Evolutionary conservation across 2,113 vertebrate genomes (phyloP).

Genomic region (Indicator indicator): DNA sequence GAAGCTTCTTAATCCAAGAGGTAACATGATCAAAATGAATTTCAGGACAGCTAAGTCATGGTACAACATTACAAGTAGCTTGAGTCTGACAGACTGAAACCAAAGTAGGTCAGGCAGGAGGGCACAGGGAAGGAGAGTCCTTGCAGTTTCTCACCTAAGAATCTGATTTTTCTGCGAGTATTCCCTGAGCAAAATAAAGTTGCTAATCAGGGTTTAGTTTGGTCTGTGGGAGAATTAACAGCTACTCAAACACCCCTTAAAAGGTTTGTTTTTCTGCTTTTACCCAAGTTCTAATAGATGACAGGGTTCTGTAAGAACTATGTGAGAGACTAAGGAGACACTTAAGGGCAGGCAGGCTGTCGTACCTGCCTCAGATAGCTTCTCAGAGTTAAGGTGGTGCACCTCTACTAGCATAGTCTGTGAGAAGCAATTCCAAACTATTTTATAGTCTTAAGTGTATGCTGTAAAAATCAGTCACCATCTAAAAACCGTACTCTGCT

Average conservation of each 20-base stretch:
- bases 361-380: not conserved
- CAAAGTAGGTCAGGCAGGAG: not conserved
- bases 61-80: not conserved
- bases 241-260: not conserved
- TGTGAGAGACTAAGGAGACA: not conserved
- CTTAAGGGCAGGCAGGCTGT: not conserved
- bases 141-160: not conserved
- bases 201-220: not conserved
- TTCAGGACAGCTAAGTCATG: constrained; percentile 20
- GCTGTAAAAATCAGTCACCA: not conserved
- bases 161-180: not conserved
- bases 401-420: not conserved
- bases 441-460: not conserved
- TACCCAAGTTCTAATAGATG: not conserved
- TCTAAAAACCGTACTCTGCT: not conserved
- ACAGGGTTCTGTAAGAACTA: not conserved
- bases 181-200: not conserved
- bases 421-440: not conserved
- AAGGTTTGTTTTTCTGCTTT: not conserved
- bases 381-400: not conserved
- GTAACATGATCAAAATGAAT: constrained; percentile 38
- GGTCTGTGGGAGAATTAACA: not conserved
- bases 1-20: constrained; percentile 44
- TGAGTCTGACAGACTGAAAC: not conserved
- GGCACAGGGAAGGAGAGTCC: not conserved